Base-by-base conservation (phyloP, 2,888 invertebrate species). In the Pammene aurita region DNA sequence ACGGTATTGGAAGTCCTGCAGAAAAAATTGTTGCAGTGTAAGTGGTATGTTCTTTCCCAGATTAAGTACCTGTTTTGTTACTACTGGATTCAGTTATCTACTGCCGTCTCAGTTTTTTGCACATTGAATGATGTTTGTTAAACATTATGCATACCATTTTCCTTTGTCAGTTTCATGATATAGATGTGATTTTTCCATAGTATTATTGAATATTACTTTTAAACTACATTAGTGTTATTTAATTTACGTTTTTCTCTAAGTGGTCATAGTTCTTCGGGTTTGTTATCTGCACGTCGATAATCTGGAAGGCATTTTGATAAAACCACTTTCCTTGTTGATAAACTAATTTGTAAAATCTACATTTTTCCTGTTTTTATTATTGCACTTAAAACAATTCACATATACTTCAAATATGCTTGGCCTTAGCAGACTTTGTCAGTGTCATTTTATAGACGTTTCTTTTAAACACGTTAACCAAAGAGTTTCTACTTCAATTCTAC, bases 401-500 rank as follows among this genome's bases (percentile, higher is more conserved):
- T n/a, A 26, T 10, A n/a, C n/a, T n/a, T n/a, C n/a, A n/a, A n/a
- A 38, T 16, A 56, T 38, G 14, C 38, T 14, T 16, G 6, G n/a
- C 10, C 10, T 44, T 46, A 44, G 34, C 44, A 34, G 34, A 9
- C 9, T 13, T n/a, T 57, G 57, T 57, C 57, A 57, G n/a, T 57
- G 57, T 44, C 42, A 38, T 38, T 9, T 9, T 38, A 57, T 5
- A 11, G 26, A 34, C n/a, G 7, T 16, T 44, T 26, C 26, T 26
- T 44, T 44, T 14, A 5, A n/a, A 11, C 35, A n/a, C 26, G 0
- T 38, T n/a, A 26, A 18, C 18, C 18, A 57, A 44, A 58, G 44
- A 34, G 44, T 58, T 58, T 44, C 13, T 13, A 9, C 38, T 9
- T 5, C 7, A 38, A 38, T 35, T 7, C 7, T 4, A 35, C 35